phyloP scores from a whole-genome alignment of 1,140 invertebrate genomes.

The Saccostrea cuccullata region DNA sequence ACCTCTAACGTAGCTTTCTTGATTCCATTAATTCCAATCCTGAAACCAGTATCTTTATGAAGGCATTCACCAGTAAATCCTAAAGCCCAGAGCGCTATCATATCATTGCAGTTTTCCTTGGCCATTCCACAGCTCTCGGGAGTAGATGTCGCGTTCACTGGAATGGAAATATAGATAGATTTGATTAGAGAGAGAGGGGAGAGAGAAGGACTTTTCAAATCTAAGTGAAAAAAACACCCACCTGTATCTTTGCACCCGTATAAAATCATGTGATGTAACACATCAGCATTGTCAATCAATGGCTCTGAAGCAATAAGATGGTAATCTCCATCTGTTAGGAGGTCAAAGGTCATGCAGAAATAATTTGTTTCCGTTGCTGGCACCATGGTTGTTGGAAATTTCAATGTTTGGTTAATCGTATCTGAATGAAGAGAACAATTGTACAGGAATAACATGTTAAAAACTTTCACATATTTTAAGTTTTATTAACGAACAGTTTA shows the following conservation, averaged over 20 bases:
- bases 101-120: not conserved
- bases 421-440: constrained; percentile 35
- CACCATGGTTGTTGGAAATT: constrained; percentile 58
- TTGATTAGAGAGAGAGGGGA: not conserved
- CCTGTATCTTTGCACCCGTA: constrained; percentile 61
- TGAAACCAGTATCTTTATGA: constrained; percentile 55
- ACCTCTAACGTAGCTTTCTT: constrained; percentile 53
- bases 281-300: constrained; percentile 60
- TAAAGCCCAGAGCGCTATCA: constrained; percentile 57
- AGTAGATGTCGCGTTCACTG: not conserved
- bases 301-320: constrained; percentile 65
- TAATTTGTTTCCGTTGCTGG: constrained; percentile 63
- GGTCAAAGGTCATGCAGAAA: constrained; percentile 65
- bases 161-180: not conserved
- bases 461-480: not conserved
- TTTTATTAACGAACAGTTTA: not conserved
- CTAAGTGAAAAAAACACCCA: constrained; percentile 5
- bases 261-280: constrained; percentile 67
- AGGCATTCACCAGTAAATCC: constrained; percentile 56
- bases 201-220: not conserved
- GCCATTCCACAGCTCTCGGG: constrained; percentile 43
- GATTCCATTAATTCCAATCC: constrained; percentile 51
- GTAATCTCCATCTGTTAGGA: constrained; percentile 59
- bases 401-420: constrained; percentile 58
- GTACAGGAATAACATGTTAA: not conserved